phyloP scores from a whole-genome alignment of 2,797 vertebrate species.

The Arrhamphus sclerolepis region DNA sequence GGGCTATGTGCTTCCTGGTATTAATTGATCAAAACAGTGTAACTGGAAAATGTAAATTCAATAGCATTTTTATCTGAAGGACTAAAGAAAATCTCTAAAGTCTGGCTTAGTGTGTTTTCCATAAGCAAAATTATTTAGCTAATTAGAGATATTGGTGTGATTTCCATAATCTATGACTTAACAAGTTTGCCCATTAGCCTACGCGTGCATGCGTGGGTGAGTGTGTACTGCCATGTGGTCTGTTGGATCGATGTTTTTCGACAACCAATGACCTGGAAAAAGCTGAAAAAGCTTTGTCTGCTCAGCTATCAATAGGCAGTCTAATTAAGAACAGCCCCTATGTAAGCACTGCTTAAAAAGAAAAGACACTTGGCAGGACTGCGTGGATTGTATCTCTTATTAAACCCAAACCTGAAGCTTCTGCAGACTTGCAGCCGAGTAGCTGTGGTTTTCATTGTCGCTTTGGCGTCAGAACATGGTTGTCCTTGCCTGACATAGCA shows the following conservation, averaged over 20 bases:
- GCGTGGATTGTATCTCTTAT: constrained; percentile 45
- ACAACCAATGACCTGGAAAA: constrained; percentile 77
- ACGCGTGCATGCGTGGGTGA: constrained; percentile 42
- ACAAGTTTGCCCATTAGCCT: constrained; percentile 55
- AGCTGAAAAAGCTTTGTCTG: constrained; percentile 60
- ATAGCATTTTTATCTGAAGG: not conserved
- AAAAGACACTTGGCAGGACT: constrained; percentile 44
- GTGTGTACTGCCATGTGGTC: constrained; percentile 63
- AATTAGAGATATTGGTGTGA: constrained; percentile 35
- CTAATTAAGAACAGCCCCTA: constrained; percentile 67
- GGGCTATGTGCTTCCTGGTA: not conserved
- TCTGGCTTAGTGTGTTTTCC: not conserved
- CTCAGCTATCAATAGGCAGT: constrained; percentile 69
- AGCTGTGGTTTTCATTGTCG: constrained; percentile 28
- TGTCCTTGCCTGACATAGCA: constrained; percentile 58
- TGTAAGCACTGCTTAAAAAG: constrained; percentile 46
- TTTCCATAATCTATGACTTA: constrained; percentile 42
- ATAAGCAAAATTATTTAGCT: constrained; percentile 19
- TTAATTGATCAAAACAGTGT: constrained; percentile 1
- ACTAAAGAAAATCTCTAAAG: constrained; percentile 5
- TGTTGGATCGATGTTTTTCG: constrained; percentile 74
- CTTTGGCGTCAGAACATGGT: constrained; percentile 28
- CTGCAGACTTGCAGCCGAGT: constrained; percentile 18
- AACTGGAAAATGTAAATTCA: not conserved
- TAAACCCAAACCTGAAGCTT: constrained; percentile 45